These are phyloP conservation scores for Noctilio leporinus DNA, from an alignment of 2,113 vertebrate genomes.

Conservation along the genomic window DNA sequence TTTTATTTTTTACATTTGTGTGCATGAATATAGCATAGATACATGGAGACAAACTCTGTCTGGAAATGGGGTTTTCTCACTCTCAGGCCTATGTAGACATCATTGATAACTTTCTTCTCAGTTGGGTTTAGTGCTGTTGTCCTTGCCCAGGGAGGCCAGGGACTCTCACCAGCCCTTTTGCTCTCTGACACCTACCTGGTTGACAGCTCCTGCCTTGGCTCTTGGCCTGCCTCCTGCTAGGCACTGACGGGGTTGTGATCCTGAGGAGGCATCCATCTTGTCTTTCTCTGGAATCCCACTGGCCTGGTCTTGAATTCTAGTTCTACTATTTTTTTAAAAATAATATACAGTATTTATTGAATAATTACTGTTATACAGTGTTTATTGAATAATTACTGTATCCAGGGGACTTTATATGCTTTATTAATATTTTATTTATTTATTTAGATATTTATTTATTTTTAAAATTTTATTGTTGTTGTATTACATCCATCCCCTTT, in stretches of 20 bases:
- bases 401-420: too few relatives aligned
- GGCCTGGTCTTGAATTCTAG: not conserved
- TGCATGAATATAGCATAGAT: rapidly evolving
- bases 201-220: not conserved
- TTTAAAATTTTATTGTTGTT: too few relatives aligned
- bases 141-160: not conserved
- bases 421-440: too few relatives aligned
- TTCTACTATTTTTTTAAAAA: not conserved
- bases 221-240: not conserved
- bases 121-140: not conserved
- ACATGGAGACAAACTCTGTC: not conserved
- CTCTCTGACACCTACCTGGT: not conserved
- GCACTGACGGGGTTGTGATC: too few relatives aligned
- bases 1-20: not conserved
- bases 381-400: too few relatives aligned
- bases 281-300: not conserved
- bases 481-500: too few relatives aligned
- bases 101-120: not conserved
- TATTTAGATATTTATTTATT: too few relatives aligned
- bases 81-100: not conserved
- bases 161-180: not conserved
- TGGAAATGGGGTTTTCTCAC: not conserved
- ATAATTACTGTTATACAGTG: too few relatives aligned
- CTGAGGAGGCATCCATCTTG: too few relatives aligned
- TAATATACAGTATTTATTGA: too few relatives aligned